Conservation (phyloP, 1,140 invertebrate species). For the Venturia canescens region DNA sequence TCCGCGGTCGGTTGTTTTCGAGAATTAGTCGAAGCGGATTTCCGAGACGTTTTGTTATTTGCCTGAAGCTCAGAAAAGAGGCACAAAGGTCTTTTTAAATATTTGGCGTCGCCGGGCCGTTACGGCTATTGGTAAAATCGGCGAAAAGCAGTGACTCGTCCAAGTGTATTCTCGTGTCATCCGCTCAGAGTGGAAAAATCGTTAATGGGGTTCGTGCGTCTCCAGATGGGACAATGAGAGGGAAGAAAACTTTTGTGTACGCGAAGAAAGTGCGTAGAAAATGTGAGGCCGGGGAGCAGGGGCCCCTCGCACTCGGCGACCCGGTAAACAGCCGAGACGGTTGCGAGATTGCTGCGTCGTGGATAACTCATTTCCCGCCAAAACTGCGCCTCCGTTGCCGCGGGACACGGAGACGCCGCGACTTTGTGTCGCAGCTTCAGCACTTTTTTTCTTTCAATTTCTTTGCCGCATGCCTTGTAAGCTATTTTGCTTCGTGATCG, state of each 20-base stretch:
- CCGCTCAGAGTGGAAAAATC: background rate
- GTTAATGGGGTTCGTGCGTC: slow-evolving; percentile 1
- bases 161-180: slow-evolving; percentile 7
- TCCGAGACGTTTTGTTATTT: background rate
- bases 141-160: background rate
- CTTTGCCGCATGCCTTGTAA: background rate
- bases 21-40: background rate
- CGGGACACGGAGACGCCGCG: slow-evolving; percentile 29
- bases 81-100: background rate
- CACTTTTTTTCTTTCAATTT: background rate
- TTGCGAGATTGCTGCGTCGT: background rate
- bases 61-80: background rate
- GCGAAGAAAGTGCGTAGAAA: background rate
- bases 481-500: slow-evolving; percentile 47
- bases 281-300: background rate
- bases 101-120: background rate
- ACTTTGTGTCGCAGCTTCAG: background rate
- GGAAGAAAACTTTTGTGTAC: background rate
- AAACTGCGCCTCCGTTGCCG: background rate
- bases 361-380: slow-evolving; percentile 1
- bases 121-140: background rate
- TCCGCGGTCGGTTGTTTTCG: background rate
- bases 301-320: background rate
- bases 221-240: background rate
- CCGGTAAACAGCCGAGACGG: background rate